Conservation (phyloP, 2,888 invertebrate species). For the Apomyelois bistriatella region DNA sequence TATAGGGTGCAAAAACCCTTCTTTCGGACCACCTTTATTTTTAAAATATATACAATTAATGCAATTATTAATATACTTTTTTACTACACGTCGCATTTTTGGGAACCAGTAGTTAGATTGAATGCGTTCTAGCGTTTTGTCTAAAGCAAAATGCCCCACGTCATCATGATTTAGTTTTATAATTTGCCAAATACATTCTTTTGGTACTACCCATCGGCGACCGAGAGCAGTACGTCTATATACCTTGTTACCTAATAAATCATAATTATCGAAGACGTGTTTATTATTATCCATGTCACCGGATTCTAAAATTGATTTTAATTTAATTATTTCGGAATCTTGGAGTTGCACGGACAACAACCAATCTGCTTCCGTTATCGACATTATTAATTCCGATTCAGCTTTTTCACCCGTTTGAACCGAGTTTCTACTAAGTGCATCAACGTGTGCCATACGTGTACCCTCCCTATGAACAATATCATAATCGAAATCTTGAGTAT, state of each 20-base stretch:
- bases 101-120: constrained; percentile 23
- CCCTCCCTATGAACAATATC: constrained; percentile 23
- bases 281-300: constrained; percentile 25
- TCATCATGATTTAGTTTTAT: constrained; percentile 32
- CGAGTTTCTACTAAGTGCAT: constrained; percentile 23
- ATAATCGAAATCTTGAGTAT: constrained; percentile 25
- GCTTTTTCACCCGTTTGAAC: constrained; percentile 25
- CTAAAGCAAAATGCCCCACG: constrained; percentile 33
- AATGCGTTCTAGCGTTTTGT: constrained; percentile 29
- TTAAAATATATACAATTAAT: constrained; percentile 38
- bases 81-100: constrained; percentile 19
- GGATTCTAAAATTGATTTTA: constrained; percentile 21
- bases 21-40: constrained; percentile 14
- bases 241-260: constrained; percentile 27
- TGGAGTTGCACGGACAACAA: constrained; percentile 26
- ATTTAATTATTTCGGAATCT: constrained; percentile 19
- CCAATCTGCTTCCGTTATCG: constrained; percentile 26
- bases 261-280: constrained; percentile 26
- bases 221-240: constrained; percentile 28
- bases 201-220: constrained; percentile 32
- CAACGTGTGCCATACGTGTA: constrained; percentile 24
- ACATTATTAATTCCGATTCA: constrained; percentile 23
- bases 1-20: constrained; percentile 18
- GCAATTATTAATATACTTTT: constrained; percentile 34
- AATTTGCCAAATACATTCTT: constrained; percentile 29